Conservation (phyloP, 2,797 vertebrate species). For the Peromyscus nudipes region DNA sequence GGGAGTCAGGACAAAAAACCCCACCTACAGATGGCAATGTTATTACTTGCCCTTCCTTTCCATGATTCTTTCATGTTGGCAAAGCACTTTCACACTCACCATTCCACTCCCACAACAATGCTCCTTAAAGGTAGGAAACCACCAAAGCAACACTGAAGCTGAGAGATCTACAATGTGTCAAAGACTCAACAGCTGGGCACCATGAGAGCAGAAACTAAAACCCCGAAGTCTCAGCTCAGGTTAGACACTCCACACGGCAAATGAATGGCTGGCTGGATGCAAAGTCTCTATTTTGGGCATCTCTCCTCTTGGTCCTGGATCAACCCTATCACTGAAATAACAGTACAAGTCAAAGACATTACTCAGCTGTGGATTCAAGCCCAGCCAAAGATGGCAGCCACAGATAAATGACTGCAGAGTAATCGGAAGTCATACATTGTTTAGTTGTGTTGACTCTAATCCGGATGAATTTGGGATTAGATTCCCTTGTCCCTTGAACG, state of each 20-base stretch:
- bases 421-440: neutral
- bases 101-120: neutral
- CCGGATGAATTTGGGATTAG: neutral
- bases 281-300: neutral
- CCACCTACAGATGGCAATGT: no score
- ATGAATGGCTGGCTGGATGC: neutral
- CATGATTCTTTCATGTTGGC: neutral
- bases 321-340: neutral
- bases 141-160: neutral
- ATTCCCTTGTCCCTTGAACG: constrained; percentile 21
- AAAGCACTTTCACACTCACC: neutral
- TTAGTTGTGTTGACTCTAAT: constrained; percentile 23
- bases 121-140: constrained; percentile 3
- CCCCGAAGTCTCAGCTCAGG: neutral
- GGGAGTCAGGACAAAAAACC: no score
- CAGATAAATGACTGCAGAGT: neutral
- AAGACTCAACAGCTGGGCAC: neutral
- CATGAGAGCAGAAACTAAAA: neutral
- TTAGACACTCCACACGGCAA: neutral
- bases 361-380: neutral
- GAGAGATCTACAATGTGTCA: neutral
- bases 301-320: neutral
- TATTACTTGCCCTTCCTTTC: neutral
- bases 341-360: neutral
- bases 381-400: neutral